Percentiles rank a stretch among this genome's conserved stretches.
Conservation (phyloP, 1,140 invertebrate species). For the Radopholus similis region DNA sequence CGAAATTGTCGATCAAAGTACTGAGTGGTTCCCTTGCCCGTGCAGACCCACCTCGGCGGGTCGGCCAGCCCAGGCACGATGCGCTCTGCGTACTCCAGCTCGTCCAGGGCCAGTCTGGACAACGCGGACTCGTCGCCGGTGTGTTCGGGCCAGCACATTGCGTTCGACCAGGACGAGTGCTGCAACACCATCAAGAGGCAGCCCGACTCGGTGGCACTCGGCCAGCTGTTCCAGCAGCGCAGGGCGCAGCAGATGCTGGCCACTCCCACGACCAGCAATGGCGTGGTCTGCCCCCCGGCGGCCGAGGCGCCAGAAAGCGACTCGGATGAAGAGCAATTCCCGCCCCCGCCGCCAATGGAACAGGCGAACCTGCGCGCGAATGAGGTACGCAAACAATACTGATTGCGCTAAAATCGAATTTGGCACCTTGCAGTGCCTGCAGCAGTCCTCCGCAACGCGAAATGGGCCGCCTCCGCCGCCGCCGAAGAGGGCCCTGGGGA, state of each 20-base stretch:
- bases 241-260: not conserved
- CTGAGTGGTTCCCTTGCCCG: not conserved
- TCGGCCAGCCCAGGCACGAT: not conserved
- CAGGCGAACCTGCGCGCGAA: too few species aligned
- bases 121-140: not conserved
- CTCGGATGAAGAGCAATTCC: conserved; percentile 56
- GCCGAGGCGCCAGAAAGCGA: conserved; percentile 34
- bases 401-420: conserved; percentile 11
- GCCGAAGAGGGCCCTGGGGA: conserved; percentile 49
- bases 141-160: not conserved
- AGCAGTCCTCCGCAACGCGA: not conserved
- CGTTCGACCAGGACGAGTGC: conserved; percentile 5
- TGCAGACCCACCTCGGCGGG: not conserved
- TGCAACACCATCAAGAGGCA: conserved; percentile 21
- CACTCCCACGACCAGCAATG: conserved; percentile 17
- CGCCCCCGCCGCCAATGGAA: conserved; percentile 41
- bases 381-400: not conserved
- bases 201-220: conserved; percentile 3
- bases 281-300: not conserved
- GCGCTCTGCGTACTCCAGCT: not conserved
- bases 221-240: not conserved
- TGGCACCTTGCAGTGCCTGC: conserved; percentile 1
- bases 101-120: not conserved
- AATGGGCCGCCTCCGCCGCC: conserved; percentile 47
- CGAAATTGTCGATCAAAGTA: not conserved